A percentile compares a stretch with the other conserved stretches of the same genome.
Conservation (phyloP, 1,140 invertebrate genomes). For the Magallana angulata region DNA sequence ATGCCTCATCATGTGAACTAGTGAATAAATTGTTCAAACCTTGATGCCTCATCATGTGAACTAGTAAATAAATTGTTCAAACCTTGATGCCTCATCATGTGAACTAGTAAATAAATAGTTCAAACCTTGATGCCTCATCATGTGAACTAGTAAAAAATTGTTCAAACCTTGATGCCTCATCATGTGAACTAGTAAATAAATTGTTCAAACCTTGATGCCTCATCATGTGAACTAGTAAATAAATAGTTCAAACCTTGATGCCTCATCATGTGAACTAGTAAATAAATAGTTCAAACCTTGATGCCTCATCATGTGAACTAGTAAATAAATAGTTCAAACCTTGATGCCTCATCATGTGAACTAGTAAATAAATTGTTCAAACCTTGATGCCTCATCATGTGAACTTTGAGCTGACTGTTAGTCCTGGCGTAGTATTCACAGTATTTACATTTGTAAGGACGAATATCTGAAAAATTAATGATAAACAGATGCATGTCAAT, state of each 20-base stretch:
- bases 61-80: slow-evolving; percentile 57
- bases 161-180: slow-evolving; percentile 81
- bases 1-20: slow-evolving; percentile 81
- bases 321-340: slow-evolving; percentile 69
- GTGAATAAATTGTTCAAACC: slow-evolving; percentile 68
- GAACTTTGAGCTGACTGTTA: slow-evolving; percentile 81
- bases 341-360: slow-evolving; percentile 82
- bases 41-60: slow-evolving; percentile 82
- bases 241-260: slow-evolving; percentile 78
- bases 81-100: slow-evolving; percentile 82
- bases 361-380: slow-evolving; percentile 57
- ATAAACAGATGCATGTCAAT: neutral
- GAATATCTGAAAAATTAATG: slow-evolving; percentile 76
- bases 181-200: slow-evolving; percentile 78
- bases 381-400: slow-evolving; percentile 82
- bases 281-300: slow-evolving; percentile 74
- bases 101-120: slow-evolving; percentile 67
- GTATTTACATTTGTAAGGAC: slow-evolving; percentile 81
- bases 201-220: slow-evolving; percentile 79
- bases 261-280: slow-evolving; percentile 80
- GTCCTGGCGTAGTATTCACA: slow-evolving; percentile 81
- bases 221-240: slow-evolving; percentile 80
- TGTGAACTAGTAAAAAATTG: slow-evolving; percentile 75
- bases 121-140: slow-evolving; percentile 81
- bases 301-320: slow-evolving; percentile 81